Evolutionary conservation across 1,140 invertebrate species (phyloP).

Genomic region (Planococcus citri): DNA sequence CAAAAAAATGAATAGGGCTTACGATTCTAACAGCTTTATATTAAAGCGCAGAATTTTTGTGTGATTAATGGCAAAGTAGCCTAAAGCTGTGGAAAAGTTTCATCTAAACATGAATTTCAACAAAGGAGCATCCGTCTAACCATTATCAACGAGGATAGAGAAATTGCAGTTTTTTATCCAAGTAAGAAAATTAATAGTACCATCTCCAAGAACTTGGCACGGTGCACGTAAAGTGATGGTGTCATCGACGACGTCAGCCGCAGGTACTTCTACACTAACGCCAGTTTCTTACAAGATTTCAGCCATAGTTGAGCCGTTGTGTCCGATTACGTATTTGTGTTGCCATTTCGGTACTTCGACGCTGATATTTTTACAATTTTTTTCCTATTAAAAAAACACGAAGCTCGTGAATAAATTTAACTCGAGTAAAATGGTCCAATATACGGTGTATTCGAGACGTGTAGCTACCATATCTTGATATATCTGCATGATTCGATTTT

Average conservation of each 20-base stretch:
- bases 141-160: too few relatives aligned
- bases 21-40: too few relatives aligned
- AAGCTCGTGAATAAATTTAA: too few relatives aligned
- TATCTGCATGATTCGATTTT: constrained; percentile 71
- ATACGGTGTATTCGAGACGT: constrained; percentile 18
- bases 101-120: too few relatives aligned
- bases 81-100: too few relatives aligned
- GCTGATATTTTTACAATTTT: constrained; percentile 70
- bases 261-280: constrained; percentile 94
- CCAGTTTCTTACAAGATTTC: constrained; percentile 86
- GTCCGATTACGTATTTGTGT: constrained; percentile 93
- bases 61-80: too few relatives aligned
- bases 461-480: constrained; percentile 70
- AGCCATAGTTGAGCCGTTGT: constrained; percentile 68
- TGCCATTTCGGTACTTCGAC: constrained; percentile 91
- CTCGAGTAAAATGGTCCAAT: neutral
- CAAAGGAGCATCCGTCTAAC: too few relatives aligned
- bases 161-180: too few relatives aligned
- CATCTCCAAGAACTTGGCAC: constrained; percentile 64
- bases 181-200: constrained; percentile 34
- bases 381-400: constrained; percentile 44
- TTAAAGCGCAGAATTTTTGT: too few relatives aligned
- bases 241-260: constrained; percentile 70
- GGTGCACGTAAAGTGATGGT: constrained; percentile 93
- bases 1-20: too few relatives aligned